phyloP scores from a whole-genome alignment of 1,140 invertebrate genomes.

The Apis mellifera region Amel_HAv3.1 CM009940.2:3049501-3050000 shows the following conservation, averaged over 20 bases:
- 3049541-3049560: neutral
- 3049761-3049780: slow-evolving; percentile 57
- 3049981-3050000: neutral
- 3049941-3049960: neutral
- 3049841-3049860: slow-evolving; percentile 32
- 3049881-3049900: slow-evolving; percentile 13
- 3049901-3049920: slow-evolving; percentile 13
- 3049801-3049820: slow-evolving; percentile 50
- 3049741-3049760: slow-evolving; percentile 52
- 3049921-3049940: slow-evolving; percentile 17
- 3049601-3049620: slow-evolving; percentile 55
- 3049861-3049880: slow-evolving; percentile 15
- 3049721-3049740: slow-evolving; percentile 54
- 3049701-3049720: slow-evolving; percentile 15
- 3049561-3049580: neutral
- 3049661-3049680: slow-evolving; percentile 28
- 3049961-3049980: neutral
- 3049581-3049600: neutral
- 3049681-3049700: slow-evolving; percentile 2
- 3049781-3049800: slow-evolving; percentile 51
- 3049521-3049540: slow-evolving; percentile 3
- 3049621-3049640: slow-evolving; percentile 55
- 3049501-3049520: neutral
- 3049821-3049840: slow-evolving; percentile 9
- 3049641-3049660: slow-evolving; percentile 58